Evolutionary conservation across 2,797 vertebrate genomes (phyloP).

Genomic region (Momotus momota): DNA sequence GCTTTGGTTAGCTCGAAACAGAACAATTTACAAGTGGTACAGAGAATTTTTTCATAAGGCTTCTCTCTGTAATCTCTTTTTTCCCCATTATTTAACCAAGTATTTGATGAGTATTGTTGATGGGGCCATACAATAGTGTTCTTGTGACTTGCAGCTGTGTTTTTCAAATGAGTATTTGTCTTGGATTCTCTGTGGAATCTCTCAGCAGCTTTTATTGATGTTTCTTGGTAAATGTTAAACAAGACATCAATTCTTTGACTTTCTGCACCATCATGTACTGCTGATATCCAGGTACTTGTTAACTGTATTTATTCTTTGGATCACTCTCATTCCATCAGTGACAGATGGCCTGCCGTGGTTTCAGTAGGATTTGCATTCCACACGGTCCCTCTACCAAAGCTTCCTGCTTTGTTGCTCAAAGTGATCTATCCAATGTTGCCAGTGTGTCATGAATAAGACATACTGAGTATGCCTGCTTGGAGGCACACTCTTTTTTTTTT

Average conservation of each 20-base stretch:
- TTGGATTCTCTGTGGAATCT: slow-evolving; percentile 52
- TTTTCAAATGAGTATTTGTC: slow-evolving; percentile 67
- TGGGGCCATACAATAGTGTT: slow-evolving; percentile 38
- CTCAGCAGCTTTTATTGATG: slow-evolving; percentile 61
- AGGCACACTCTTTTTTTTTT: too few species aligned
- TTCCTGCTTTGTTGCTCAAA: slow-evolving; percentile 7
- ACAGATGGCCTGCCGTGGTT: slow-evolving; percentile 9
- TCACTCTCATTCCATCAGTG: slow-evolving; percentile 4
- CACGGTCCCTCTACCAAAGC: background rate
- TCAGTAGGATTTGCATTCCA: background rate
- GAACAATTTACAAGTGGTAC: background rate
- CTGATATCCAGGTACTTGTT: slow-evolving; percentile 47
- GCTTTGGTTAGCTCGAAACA: background rate
- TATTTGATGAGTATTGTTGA: slow-evolving; percentile 29
- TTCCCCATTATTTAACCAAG: background rate
- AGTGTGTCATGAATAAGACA: background rate
- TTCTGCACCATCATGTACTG: slow-evolving; percentile 25
- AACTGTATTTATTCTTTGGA: slow-evolving; percentile 43
- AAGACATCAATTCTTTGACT: slow-evolving; percentile 41
- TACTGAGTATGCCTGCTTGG: background rate
- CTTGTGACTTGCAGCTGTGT: slow-evolving; percentile 68
- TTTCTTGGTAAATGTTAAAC: slow-evolving; percentile 55
- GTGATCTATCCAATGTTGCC: background rate
- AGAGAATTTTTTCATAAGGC: background rate
- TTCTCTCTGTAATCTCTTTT: slow-evolving; percentile 5